A percentile compares a stretch with the other conserved stretches of the same genome.
phyloP scores from a whole-genome alignment of 2,797 vertebrate species.

The Hemitrygon akajei region DNA sequence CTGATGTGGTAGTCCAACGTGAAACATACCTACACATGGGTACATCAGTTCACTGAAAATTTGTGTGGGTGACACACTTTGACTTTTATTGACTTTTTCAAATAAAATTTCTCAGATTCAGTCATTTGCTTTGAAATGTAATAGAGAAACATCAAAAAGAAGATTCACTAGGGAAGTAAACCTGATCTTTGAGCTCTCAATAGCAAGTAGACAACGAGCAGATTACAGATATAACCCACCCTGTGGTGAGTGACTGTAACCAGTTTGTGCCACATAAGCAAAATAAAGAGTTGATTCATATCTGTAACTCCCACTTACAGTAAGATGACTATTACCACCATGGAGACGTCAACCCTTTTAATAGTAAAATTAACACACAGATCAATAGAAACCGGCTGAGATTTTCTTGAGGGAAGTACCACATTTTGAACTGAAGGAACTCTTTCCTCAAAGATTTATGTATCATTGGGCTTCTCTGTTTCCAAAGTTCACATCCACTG shows the following conservation, averaged over 20 bases:
- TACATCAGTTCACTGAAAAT: background rate
- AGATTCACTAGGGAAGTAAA: background rate
- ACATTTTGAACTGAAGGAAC: background rate
- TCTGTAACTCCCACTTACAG: background rate
- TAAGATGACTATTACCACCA: background rate
- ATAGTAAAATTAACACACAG: too few species aligned
- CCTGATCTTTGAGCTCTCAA: background rate
- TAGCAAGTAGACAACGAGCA: background rate
- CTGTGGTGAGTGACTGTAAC: conserved; percentile 4
- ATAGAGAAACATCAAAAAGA: background rate
- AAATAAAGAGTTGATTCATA: conserved; percentile 12
- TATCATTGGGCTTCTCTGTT: too few species aligned
- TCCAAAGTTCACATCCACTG: too few species aligned
- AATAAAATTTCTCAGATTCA: background rate
- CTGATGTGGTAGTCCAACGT: background rate
- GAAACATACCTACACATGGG: background rate
- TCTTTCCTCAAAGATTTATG: too few species aligned
- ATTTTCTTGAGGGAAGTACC: background rate
- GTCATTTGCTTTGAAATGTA: background rate
- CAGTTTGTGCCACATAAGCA: background rate
- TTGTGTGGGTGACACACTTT: background rate
- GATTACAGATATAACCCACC: background rate
- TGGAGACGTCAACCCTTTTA: background rate
- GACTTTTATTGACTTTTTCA: conserved; percentile 19
- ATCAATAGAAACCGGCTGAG: background rate